phyloP scores from a whole-genome alignment of 2,888 invertebrate species.

The Drosophila dives region DNA sequence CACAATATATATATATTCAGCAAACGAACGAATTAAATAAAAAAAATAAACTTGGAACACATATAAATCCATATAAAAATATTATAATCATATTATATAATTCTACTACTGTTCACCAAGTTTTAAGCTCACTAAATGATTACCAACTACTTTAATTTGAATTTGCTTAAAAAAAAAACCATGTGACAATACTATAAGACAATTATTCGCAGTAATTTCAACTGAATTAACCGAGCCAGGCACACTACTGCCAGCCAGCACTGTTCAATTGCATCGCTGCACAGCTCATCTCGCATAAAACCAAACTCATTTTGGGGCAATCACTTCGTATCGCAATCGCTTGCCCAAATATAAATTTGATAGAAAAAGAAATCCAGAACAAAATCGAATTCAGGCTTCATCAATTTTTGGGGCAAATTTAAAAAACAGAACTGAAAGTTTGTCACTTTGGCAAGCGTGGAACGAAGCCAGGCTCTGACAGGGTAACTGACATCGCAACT shows the following conservation, averaged over 20 bases:
- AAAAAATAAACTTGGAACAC: not conserved
- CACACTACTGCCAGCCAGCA: slow-evolving; percentile 24
- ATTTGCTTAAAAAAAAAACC: not conserved
- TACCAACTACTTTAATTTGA: not conserved
- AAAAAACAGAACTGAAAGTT: not conserved
- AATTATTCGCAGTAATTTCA: not conserved
- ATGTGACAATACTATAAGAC: not conserved
- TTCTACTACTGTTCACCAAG: not conserved
- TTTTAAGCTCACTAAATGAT: not conserved
- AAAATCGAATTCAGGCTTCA: slow-evolving; percentile 61
- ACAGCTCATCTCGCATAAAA: slow-evolving; percentile 13
- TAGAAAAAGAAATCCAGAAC: slow-evolving; percentile 19
- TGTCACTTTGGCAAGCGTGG: not conserved
- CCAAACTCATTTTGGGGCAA: slow-evolving; percentile 31
- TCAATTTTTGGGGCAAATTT: slow-evolving; percentile 61
- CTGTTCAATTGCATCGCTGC: slow-evolving; percentile 26
- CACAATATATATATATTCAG: too few species aligned
- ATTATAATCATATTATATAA: not conserved
- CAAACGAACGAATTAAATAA: not conserved
- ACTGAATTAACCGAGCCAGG: not conserved
- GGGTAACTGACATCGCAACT: slow-evolving; percentile 11
- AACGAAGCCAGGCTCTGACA: slow-evolving; percentile 8
- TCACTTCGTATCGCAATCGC: slow-evolving; percentile 9
- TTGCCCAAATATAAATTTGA: slow-evolving; percentile 36
- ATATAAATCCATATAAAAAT: not conserved